These are phyloP conservation scores for Pituophis catenifer DNA, from an alignment of 2,113 vertebrate species.

Conservation along the genomic window DNA sequence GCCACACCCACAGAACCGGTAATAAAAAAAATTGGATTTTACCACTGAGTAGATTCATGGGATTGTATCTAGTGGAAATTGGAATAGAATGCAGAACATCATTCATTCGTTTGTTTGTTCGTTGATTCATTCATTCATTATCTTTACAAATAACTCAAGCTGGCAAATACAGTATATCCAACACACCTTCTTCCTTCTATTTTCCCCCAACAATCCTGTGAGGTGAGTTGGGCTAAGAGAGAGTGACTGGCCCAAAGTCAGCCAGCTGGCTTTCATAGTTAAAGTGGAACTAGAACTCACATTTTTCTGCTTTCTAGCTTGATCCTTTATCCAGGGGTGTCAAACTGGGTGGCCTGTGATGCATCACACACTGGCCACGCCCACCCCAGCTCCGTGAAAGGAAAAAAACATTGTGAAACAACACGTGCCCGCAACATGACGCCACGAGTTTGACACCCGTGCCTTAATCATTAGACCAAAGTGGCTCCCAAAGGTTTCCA, in stretches of 20 bases:
- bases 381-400: no score
- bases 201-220: neutral
- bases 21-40: no score
- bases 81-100: neutral
- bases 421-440: no score
- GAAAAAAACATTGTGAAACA: no score
- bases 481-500: neutral
- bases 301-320: neutral
- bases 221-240: neutral
- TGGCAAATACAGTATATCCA: neutral
- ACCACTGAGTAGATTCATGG: neutral
- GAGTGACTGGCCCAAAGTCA: neutral
- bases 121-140: neutral
- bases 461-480: neutral
- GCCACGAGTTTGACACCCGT: no score
- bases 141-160: neutral
- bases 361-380: no score
- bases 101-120: neutral
- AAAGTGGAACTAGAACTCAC: neutral
- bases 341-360: no score
- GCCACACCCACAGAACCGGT: no score
- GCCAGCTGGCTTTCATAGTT: neutral
- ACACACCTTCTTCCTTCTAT: neutral
- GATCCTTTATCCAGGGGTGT: neutral
- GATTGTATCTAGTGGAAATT: neutral